Evolutionary conservation across 2,797 vertebrate species (phyloP), one percentile per base, ranked within the genome.

Genomic region (Anabas testudineus): DNA sequence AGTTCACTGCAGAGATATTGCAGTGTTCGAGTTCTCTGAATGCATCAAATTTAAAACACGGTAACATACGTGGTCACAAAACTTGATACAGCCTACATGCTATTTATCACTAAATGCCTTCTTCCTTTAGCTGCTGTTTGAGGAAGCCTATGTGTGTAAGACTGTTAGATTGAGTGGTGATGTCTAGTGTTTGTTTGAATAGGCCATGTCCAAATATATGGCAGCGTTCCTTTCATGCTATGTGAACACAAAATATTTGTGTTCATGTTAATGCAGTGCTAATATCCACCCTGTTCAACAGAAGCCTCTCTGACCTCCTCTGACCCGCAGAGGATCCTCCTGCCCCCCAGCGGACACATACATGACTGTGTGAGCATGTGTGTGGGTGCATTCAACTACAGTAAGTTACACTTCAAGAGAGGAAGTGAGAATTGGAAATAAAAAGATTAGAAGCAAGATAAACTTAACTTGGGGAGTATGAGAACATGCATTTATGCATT

Each of bases 241-340:
- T 69, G 81, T 71, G 87, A 90, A 85, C 86, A 91, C 48, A 81
- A 90, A 94, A 94, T 92, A 93, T 93, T 93, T 94, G 92, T 85
- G 83, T 71, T 92, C 87, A 87, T 87, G 87, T 84, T 91, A 90
- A 91, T 89, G 86, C 83, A 91, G 79, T 86, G 89, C 92, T 92
- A 92, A 92, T 89, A 93, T 92, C 84, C 81, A 79, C 66, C 60
- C 68, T 30, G 77, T 66, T 74, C 54, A 60, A 61, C 80, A 80
- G 76, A 71, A 83, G 74, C 68, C 62, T 57, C 61, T 56, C 59
- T 67, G 71, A 53, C 75, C 78, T 85, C 72, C 73, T 71, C 67
- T 77, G 74, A 72, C 78, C 79, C 37, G 34, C 72, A 79, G 57
- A 60, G 48, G 43, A 65, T 37, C 51, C 74, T 34, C 37, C 67